phyloP scores from a whole-genome alignment of 2,888 invertebrate genomes.

The Sminthurinus aureus region DNA sequence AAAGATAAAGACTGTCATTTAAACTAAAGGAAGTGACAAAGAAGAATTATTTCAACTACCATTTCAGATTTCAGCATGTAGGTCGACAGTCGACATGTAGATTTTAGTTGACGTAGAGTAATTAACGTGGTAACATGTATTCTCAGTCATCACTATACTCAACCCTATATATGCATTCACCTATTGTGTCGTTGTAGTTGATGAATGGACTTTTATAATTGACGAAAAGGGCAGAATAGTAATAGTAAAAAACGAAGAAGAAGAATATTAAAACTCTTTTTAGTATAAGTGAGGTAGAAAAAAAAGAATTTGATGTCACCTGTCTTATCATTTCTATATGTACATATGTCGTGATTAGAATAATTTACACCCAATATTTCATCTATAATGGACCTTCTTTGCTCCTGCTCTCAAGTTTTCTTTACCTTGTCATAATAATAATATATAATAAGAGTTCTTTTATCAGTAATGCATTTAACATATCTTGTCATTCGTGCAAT shows the following conservation, averaged over 20 bases:
- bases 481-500: too few species aligned
- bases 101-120: neutral
- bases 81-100: neutral
- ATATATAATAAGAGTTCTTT: too few species aligned
- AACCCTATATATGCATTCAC: too few species aligned
- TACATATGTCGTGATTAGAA: constrained; percentile 33
- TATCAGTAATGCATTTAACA: too few species aligned
- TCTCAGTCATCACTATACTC: neutral
- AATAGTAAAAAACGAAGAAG: too few species aligned
- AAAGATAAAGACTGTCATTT: neutral
- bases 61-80: neutral
- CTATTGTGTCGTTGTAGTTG: too few species aligned
- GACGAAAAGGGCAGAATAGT: too few species aligned
- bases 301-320: constrained; percentile 19
- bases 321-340: constrained; percentile 16
- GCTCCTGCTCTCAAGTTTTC: too few species aligned
- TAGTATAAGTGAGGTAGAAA: too few species aligned
- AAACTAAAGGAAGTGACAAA: neutral
- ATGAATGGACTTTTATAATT: too few species aligned
- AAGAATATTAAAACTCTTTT: too few species aligned
- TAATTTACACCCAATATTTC: constrained; percentile 31
- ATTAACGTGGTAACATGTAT: neutral
- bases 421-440: too few species aligned
- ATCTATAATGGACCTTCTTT: constrained; percentile 10
- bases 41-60: neutral